Conservation (phyloP, 2,113 vertebrate genomes). For the Dissostichus mawsoni region DNA sequence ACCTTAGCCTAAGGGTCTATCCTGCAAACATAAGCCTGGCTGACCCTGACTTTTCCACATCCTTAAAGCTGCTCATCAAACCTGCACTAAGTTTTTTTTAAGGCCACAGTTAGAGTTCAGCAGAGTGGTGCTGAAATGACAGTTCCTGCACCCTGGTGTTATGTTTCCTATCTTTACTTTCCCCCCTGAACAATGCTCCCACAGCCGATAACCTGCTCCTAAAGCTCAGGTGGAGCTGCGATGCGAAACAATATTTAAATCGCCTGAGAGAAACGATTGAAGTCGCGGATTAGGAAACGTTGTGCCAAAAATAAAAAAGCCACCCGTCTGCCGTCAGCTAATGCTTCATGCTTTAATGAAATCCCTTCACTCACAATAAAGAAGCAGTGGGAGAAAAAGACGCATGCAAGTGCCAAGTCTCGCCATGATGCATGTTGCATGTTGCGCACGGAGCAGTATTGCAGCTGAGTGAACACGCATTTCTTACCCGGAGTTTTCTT, state of each 20-base stretch:
- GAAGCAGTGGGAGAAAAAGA: conserved; percentile 3
- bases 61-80: conserved; percentile 14
- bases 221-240: conserved; percentile 13
- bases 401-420: conserved; percentile 38
- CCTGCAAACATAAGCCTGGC: neutral
- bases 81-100: conserved; percentile 21
- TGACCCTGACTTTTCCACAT: neutral
- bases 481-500: conserved; percentile 82
- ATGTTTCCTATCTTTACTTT: conserved; percentile 5
- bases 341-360: conserved; percentile 16
- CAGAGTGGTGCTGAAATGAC: conserved; percentile 54
- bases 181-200: neutral
- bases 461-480: conserved; percentile 46
- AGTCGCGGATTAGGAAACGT: neutral
- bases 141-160: conserved; percentile 31
- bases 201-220: conserved; percentile 18
- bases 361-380: conserved; percentile 13
- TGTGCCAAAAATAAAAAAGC: conserved; percentile 1
- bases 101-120: conserved; percentile 26
- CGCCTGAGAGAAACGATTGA: neutral
- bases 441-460: neutral
- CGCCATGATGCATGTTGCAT: conserved; percentile 17
- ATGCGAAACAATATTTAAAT: conserved; percentile 35
- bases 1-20: neutral
- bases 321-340: conserved; percentile 28